A percentile compares a stretch with the other conserved stretches of the same genome.
Conservation (phyloP, 2,888 invertebrate genomes). For the Volucella bombylans region DNA sequence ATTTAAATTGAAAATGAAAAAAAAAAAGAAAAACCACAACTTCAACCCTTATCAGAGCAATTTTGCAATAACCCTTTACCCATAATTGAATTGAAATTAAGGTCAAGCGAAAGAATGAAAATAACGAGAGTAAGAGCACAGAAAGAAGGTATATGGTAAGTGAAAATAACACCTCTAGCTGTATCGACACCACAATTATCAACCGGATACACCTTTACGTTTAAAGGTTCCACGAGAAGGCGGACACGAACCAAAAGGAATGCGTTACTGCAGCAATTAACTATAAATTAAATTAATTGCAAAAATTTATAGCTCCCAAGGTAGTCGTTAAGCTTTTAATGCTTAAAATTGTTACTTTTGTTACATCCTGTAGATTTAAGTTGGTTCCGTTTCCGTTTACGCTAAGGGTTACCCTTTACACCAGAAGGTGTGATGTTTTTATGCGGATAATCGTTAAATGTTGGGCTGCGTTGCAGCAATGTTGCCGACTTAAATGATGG, state of each 20-base stretch:
- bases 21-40: too few relatives aligned
- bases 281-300: slow-evolving; percentile 76
- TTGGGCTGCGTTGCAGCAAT: not conserved
- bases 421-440: slow-evolving; percentile 43
- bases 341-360: slow-evolving; percentile 73
- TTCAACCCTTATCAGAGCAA: not conserved
- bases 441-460: slow-evolving; percentile 14
- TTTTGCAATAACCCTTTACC: slow-evolving; percentile 13
- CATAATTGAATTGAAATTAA: slow-evolving; percentile 68
- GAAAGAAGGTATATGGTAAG: not conserved
- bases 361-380: slow-evolving; percentile 16
- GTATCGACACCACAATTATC: slow-evolving; percentile 70
- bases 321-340: slow-evolving; percentile 75
- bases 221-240: slow-evolving; percentile 46
- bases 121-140: slow-evolving; percentile 1
- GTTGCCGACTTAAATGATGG: slow-evolving; percentile 38
- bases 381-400: slow-evolving; percentile 19
- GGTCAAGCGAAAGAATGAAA: slow-evolving; percentile 49
- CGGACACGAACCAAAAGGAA: slow-evolving; percentile 43
- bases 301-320: slow-evolving; percentile 74
- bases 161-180: slow-evolving; percentile 18
- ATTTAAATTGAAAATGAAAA: not conserved
- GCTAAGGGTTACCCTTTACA: slow-evolving; percentile 11
- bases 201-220: slow-evolving; percentile 66
- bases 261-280: slow-evolving; percentile 70